Conservation (phyloP, 2,888 invertebrate species). For the Acanthopleura granulata region DNA sequence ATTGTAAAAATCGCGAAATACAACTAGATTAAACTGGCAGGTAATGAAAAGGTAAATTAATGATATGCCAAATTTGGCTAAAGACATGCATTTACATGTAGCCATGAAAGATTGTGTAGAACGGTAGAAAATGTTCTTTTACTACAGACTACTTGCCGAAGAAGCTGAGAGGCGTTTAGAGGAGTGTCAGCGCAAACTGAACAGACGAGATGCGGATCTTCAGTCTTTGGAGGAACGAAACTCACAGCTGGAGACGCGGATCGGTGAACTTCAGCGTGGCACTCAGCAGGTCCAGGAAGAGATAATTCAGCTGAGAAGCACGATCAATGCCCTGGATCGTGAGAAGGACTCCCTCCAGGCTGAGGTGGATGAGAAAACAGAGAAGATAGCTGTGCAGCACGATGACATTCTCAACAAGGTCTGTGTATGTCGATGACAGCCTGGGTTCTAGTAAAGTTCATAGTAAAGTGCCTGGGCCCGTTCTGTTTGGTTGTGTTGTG, state of each 20-base stretch:
- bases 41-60: too few species aligned
- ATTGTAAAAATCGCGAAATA: too few species aligned
- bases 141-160: slow-evolving; percentile 62
- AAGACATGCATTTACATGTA: too few species aligned
- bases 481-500: too few species aligned
- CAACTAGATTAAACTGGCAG: too few species aligned
- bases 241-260: slow-evolving; percentile 53
- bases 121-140: not conserved
- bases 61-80: too few species aligned
- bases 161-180: slow-evolving; percentile 64
- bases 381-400: slow-evolving; percentile 57
- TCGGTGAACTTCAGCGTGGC: slow-evolving; percentile 43
- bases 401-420: slow-evolving; percentile 59
- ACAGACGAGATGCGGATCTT: slow-evolving; percentile 59
- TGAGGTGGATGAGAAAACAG: slow-evolving; percentile 66
- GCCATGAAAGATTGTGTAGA: not conserved
- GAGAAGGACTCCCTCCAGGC: slow-evolving; percentile 67
- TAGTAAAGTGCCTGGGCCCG: too few species aligned
- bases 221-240: slow-evolving; percentile 53
- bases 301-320: slow-evolving; percentile 51
- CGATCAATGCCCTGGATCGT: slow-evolving; percentile 61
- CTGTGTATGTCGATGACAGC: not conserved
- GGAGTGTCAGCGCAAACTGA: slow-evolving; percentile 58
- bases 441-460: too few species aligned
- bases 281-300: slow-evolving; percentile 55